Conservation (phyloP, 2,888 invertebrate species). For the Trachelus troglodyta region DNA sequence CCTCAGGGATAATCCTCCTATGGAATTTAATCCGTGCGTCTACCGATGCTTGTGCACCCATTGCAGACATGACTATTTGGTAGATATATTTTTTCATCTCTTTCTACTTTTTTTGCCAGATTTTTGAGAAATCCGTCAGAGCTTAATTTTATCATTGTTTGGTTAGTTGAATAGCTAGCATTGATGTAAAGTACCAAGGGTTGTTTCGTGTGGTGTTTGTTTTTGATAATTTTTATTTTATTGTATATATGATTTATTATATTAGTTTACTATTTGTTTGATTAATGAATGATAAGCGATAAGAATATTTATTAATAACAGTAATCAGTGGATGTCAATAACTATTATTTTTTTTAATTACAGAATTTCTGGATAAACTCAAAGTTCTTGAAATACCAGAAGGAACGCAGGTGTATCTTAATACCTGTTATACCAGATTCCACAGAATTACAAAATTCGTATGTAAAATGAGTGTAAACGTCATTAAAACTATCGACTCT, state of each 20-base stretch:
- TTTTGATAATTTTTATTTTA: neutral
- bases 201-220: neutral
- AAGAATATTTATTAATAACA: neutral
- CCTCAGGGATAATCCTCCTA: neutral
- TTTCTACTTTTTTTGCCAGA: neutral
- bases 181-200: neutral
- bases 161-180: neutral
- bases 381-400: neutral
- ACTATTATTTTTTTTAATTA: neutral
- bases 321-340: neutral
- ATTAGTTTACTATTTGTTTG: neutral
- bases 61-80: neutral
- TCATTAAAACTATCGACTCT: neutral
- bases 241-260: neutral
- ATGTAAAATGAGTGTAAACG: neutral
- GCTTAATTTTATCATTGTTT: neutral
- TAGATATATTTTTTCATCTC: neutral
- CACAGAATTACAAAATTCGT: slow-evolving; percentile 11
- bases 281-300: neutral
- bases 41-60: neutral
- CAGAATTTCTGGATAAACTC: neutral
- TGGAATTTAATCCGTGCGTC: neutral
- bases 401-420: neutral
- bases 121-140: neutral
- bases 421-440: slow-evolving; percentile 16